Conservation (phyloP, 2,113 vertebrate genomes). For the Rhinichthys klamathensis region DNA sequence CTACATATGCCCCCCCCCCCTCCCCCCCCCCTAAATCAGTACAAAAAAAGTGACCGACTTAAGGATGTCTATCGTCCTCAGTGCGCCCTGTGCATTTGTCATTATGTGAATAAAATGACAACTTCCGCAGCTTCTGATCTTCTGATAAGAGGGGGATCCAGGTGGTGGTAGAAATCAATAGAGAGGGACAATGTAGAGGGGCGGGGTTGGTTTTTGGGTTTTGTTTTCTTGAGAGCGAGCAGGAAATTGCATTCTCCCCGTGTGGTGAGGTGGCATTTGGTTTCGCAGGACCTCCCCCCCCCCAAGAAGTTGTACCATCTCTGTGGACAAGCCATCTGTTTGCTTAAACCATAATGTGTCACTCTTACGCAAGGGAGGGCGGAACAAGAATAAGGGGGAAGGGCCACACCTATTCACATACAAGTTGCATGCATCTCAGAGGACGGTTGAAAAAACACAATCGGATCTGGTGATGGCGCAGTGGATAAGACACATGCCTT, state of each 20-base stretch:
- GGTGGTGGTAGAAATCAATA: conserved; percentile 39
- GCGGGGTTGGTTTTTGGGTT: conserved; percentile 40
- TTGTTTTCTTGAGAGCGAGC: conserved; percentile 40
- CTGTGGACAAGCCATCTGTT: conserved; percentile 80
- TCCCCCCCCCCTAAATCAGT: background rate
- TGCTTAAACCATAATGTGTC: conserved; percentile 74
- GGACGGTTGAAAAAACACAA: conserved; percentile 48
- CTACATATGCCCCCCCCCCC: too few relatives aligned
- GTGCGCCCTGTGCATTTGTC: background rate
- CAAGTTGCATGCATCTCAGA: conserved; percentile 11
- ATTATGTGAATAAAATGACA: background rate
- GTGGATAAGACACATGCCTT: too few relatives aligned
- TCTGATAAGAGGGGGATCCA: conserved; percentile 33
- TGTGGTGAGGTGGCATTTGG: conserved; percentile 74
- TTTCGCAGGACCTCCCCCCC: conserved; percentile 75
- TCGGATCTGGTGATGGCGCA: too few relatives aligned
- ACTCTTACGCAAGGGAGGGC: conserved; percentile 65
- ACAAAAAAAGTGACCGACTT: background rate
- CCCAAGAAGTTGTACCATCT: conserved; percentile 74
- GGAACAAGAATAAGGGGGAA: conserved; percentile 47
- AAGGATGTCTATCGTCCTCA: background rate
- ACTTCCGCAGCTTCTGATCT: background rate
- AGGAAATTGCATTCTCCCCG: conserved; percentile 56
- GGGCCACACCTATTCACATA: conserved; percentile 38
- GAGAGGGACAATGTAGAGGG: conserved; percentile 30